Percentiles rank a stretch among this genome's conserved stretches.
Evolutionary conservation across 1,140 invertebrate genomes (phyloP).

Genomic region (Drosophila teissieri): DNA sequence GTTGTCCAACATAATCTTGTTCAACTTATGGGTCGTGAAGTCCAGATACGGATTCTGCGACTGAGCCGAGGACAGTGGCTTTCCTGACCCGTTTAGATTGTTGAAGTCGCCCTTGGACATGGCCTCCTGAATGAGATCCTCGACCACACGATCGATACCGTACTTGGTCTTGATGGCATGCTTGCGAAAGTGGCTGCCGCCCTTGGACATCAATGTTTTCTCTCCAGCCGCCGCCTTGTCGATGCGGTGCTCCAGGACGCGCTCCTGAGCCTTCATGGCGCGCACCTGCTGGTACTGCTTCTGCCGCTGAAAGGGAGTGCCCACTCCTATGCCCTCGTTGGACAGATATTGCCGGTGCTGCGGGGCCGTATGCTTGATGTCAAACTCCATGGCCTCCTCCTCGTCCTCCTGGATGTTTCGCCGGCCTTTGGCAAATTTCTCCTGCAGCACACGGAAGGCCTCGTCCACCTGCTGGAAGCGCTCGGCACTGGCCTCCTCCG

Average conservation of each 20-base stretch:
- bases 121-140: slow-evolving; percentile 95
- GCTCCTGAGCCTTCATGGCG: slow-evolving; percentile 90
- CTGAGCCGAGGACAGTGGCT: slow-evolving; percentile 89
- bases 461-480: slow-evolving; percentile 90
- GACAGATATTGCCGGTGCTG: slow-evolving; percentile 94
- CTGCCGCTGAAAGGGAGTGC: slow-evolving; percentile 91
- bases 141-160: slow-evolving; percentile 93
- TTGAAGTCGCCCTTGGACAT: slow-evolving; percentile 95
- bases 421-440: slow-evolving; percentile 86
- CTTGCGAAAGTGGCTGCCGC: slow-evolving; percentile 86
- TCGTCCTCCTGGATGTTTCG: slow-evolving; percentile 84
- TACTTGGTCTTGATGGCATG: slow-evolving; percentile 93
- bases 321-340: slow-evolving; percentile 91
- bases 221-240: slow-evolving; percentile 89
- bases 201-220: slow-evolving; percentile 89
- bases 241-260: slow-evolving; percentile 90
- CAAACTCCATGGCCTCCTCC: slow-evolving; percentile 85
- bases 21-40: slow-evolving; percentile 94
- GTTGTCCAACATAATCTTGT: slow-evolving; percentile 95
- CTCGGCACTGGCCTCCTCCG: slow-evolving; percentile 87
- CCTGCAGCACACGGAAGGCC: slow-evolving; percentile 86
- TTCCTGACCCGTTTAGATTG: slow-evolving; percentile 92
- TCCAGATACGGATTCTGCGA: slow-evolving; percentile 93
- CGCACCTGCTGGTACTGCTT: slow-evolving; percentile 89
- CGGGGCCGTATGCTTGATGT: slow-evolving; percentile 91